Evolutionary conservation across 30 jellyfish, hydroid and myxozoan species (phyloP).

Genomic region (Calvadosia cruxmelitensis): DNA sequence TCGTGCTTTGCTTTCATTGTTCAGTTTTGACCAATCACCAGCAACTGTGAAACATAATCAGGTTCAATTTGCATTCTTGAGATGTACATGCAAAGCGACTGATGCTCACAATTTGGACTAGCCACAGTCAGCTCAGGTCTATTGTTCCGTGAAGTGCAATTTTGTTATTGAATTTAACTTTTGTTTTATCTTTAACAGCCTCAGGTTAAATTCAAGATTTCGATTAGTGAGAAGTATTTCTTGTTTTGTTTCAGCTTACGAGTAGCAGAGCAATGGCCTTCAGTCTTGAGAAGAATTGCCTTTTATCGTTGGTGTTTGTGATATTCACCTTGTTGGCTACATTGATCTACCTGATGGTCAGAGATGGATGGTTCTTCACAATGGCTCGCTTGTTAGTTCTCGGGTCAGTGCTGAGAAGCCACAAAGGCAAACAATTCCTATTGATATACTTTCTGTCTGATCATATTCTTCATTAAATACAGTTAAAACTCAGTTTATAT

Average conservation of each 20-base stretch:
- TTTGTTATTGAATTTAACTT: neutral
- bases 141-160: neutral
- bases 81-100: too few species aligned
- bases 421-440: too few species aligned
- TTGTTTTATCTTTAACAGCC: slow-evolving; percentile 11
- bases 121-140: neutral
- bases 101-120: neutral
- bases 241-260: too few species aligned
- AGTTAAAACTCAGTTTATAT: too few species aligned
- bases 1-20: too few species aligned
- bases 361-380: slow-evolving; percentile 84
- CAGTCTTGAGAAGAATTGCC: slow-evolving; percentile 68
- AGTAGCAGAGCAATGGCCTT: too few species aligned
- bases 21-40: too few species aligned
- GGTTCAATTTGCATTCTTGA: too few species aligned
- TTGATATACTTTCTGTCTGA: too few species aligned
- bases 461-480: too few species aligned
- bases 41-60: too few species aligned
- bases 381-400: slow-evolving; percentile 46
- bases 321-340: slow-evolving; percentile 56
- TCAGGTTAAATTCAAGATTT: slow-evolving; percentile 28
- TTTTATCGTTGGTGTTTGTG: slow-evolving; percentile 55
- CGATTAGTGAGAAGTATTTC: neutral
- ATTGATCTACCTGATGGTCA: slow-evolving; percentile 44
- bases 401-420: too few species aligned